These are phyloP conservation scores for Stratiomys singularior DNA, from an alignment of 2,888 invertebrate genomes.

Conservation along the genomic window DNA sequence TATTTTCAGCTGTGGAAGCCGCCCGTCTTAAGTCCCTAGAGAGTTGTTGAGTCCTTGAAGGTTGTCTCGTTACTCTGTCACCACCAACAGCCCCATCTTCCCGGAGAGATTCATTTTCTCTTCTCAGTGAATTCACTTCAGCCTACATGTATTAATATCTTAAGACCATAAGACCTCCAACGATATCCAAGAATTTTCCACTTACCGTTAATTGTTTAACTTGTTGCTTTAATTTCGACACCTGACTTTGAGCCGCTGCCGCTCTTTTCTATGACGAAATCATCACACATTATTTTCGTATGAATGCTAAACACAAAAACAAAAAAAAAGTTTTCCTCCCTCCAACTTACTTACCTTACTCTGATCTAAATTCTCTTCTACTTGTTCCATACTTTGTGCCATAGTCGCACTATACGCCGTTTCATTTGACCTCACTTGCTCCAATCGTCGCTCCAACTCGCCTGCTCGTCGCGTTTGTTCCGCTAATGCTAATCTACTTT, in stretches of 20 bases:
- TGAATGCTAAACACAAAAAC: neutral
- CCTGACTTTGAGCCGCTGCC: constrained; percentile 71
- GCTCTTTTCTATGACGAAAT: constrained; percentile 70
- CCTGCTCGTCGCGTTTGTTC: constrained; percentile 69
- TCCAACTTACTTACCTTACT: constrained; percentile 66
- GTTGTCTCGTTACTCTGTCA: constrained; percentile 58
- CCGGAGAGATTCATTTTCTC: constrained; percentile 68
- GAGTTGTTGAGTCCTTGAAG: constrained; percentile 67
- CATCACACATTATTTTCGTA: constrained; percentile 15
- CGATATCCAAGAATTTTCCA: too few relatives aligned
- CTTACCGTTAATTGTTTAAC: constrained; percentile 75
- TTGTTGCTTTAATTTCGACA: constrained; percentile 75
- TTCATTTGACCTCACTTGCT: constrained; percentile 67
- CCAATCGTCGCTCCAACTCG: constrained; percentile 68
- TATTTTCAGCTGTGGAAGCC: constrained; percentile 73
- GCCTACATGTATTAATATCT: constrained; percentile 65
- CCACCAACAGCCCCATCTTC: constrained; percentile 67
- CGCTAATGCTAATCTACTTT: constrained; percentile 67
- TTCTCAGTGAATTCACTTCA: constrained; percentile 67
- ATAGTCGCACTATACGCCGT: constrained; percentile 68
- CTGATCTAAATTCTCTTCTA: constrained; percentile 70
- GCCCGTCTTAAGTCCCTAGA: constrained; percentile 72
- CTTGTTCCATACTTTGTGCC: constrained; percentile 70
- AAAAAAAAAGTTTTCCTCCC: too few relatives aligned
- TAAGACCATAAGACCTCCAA: too few relatives aligned